Percentiles rank a stretch among this genome's conserved stretches.
These are phyloP conservation scores for Psittacula echo DNA, from an alignment of 2,797 vertebrate species.

Conservation along the genomic window DNA sequence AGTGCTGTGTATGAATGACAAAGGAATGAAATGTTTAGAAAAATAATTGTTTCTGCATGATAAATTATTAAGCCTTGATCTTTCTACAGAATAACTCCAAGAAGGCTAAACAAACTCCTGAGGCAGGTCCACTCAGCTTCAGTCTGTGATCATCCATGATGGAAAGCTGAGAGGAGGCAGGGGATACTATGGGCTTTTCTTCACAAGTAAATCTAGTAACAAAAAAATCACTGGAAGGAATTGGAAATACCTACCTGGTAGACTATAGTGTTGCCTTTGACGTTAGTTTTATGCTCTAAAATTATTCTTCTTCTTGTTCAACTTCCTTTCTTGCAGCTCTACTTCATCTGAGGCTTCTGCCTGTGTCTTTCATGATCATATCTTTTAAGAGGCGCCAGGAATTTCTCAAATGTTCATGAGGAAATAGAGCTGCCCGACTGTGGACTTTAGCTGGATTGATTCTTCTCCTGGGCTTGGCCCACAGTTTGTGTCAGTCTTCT, in stretches of 20 bases:
- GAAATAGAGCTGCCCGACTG: neutral
- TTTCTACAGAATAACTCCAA: neutral
- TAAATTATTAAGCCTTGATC: neutral
- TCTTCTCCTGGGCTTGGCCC: neutral
- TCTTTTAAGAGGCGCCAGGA: neutral
- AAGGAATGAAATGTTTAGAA: neutral
- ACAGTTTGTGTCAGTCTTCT: neutral
- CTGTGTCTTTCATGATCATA: neutral
- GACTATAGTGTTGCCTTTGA: neutral
- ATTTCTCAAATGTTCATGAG: neutral
- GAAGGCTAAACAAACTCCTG: neutral
- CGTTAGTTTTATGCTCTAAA: neutral
- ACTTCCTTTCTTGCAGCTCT: neutral
- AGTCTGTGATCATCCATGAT: accelerated
- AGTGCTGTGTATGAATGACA: neutral
- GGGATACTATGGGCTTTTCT: neutral
- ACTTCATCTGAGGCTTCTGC: neutral
- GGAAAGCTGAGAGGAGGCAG: neutral
- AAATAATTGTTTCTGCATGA: neutral
- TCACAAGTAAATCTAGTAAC: neutral
- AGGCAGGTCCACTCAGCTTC: neutral
- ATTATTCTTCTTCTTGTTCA: neutral
- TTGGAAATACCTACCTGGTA: neutral
- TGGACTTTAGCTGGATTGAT: neutral
- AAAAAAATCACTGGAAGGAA: neutral